These are phyloP conservation scores for Neoaliturus tenellus DNA, from an alignment of 2,888 invertebrate genomes.

Conservation along the genomic window DNA sequence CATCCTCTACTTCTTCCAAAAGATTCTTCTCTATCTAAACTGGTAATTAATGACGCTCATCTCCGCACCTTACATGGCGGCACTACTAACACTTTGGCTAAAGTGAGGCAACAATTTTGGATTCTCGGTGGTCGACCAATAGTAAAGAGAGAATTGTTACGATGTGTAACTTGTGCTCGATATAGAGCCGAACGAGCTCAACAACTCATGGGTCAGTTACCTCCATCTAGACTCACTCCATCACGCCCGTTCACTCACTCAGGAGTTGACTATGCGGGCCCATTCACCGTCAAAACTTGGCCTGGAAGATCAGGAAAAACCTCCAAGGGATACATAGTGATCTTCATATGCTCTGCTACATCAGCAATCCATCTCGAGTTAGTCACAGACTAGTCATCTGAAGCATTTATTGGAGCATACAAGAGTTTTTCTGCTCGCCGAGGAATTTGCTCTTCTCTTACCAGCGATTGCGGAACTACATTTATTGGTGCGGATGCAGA, in stretches of 20 bases:
- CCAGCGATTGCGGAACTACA: slow-evolving; percentile 69
- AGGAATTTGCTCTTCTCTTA: slow-evolving; percentile 64
- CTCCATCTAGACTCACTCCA: background rate
- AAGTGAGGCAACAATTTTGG: too few species aligned
- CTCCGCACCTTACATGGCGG: too few species aligned
- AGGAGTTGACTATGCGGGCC: slow-evolving; percentile 63
- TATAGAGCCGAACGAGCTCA: too few species aligned
- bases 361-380: background rate
- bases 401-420: background rate
- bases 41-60: too few species aligned
- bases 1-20: too few species aligned
- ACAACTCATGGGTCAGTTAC: background rate
- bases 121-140: too few species aligned
- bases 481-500: slow-evolving; percentile 67
- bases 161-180: too few species aligned
- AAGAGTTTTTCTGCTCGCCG: slow-evolving; percentile 66
- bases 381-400: background rate
- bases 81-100: too few species aligned
- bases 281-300: slow-evolving; percentile 54
- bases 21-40: too few species aligned
- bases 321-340: background rate
- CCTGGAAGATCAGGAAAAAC: slow-evolving; percentile 37
- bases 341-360: background rate
- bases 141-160: too few species aligned
- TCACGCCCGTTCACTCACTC: background rate